Evolutionary conservation across 2,797 vertebrate genomes (phyloP), one percentile per base, ranked within the genome.

Genomic region (Vultur gryphus): DNA sequence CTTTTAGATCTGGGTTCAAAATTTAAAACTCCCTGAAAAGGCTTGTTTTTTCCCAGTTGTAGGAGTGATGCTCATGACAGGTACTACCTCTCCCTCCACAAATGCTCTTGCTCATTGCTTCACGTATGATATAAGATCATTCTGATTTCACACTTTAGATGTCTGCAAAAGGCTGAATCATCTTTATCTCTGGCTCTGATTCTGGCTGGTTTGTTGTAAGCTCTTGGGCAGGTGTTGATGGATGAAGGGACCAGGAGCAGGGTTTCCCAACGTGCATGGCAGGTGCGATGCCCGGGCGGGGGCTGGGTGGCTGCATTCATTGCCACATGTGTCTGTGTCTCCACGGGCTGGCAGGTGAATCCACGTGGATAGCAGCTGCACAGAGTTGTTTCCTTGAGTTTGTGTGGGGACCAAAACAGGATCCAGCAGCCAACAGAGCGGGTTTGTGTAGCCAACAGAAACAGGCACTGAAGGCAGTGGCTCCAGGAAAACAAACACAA

Each of bases 61-160:
- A 91, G 94, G 82, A 96, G 87, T 85, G 84, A 92, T 89, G 85
- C n/a, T 93, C n/a, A 19, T 85, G 84, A 94, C 89, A 91, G 89
- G 81, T 87, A 83, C 65, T 73, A 41, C 67, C 35, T 88, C 83
- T 93, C 79, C 57, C 72, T 93, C 67, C 58, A 12, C 24, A 87
- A 75, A 52, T 3, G 4, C 35, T 93, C 70, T 89, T 84, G 81
- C 90, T 96, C 94, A 87, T 44, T 70, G 59, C 81, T 94, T 84
- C 62, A 65, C 2, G 14, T 61, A 73, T 39, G 49, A 61, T 48
- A 65, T 28, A 84, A 90, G 58, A 89, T 84, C 90, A 90, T 69
- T 65, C 55, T 7, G 11, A 29, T 76, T 89, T 87, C 86, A 77
- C 81, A 90, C 51, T 82, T 84, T 8, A 79, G 43, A 82, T 78